Conservation (phyloP, 53 echinoderm and acorn worm species). For the Astropecten irregularis region DNA sequence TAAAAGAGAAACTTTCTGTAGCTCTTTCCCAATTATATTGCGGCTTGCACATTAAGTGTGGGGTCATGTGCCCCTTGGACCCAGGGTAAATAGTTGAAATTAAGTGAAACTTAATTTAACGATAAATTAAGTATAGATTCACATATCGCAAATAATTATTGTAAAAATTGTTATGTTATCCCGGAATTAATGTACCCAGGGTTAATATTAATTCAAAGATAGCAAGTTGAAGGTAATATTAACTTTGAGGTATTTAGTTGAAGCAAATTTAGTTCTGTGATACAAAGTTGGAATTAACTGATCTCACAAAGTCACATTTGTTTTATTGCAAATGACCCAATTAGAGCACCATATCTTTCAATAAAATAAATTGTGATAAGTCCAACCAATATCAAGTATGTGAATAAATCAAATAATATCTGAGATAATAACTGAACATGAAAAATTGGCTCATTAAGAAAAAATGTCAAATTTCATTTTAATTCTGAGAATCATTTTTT, state of each 20-base stretch:
- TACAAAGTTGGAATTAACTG: conserved; percentile 10
- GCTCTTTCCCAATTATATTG: no score
- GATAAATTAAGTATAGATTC: conserved; percentile 13
- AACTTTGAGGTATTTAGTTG: background rate
- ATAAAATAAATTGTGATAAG: conserved; percentile 6
- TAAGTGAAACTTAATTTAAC: conserved; percentile 1
- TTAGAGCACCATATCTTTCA: conserved; percentile 31
- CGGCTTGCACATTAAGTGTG: no score
- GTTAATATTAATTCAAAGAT: conserved; percentile 4
- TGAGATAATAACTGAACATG: background rate
- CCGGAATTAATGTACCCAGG: background rate
- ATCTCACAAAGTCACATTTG: background rate
- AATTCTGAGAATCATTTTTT: background rate
- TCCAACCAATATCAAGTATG: background rate
- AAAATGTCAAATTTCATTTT: background rate
- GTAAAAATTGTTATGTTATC: background rate
- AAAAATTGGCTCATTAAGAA: background rate
- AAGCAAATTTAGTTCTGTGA: conserved; percentile 14
- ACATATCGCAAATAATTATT: background rate
- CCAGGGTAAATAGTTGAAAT: no score
- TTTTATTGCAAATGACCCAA: conserved; percentile 16
- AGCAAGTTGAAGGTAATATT: conserved; percentile 8
- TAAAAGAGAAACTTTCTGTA: no score
- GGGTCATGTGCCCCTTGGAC: no score
- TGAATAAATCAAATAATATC: conserved; percentile 4